These are phyloP conservation scores for Pteropus alecto DNA, from an alignment of 2,113 vertebrate species.

Conservation along the genomic window DNA sequence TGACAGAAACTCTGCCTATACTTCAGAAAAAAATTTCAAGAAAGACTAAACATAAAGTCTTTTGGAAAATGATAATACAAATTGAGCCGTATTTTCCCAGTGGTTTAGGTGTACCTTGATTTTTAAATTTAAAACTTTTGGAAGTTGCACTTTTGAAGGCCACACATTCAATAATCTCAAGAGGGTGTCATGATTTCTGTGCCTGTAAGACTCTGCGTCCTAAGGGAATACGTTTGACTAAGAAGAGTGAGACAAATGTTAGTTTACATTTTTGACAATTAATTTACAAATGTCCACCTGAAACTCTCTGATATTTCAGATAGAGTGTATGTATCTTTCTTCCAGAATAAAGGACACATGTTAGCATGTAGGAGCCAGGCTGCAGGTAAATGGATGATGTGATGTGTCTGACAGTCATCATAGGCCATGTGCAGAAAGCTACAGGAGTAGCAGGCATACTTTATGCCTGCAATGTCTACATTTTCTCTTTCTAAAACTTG, in stretches of 20 bases:
- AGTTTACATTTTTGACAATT: neutral
- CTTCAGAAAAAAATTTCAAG: constrained; percentile 37
- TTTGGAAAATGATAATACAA: constrained; percentile 32
- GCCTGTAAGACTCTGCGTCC: neutral
- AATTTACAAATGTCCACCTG: neutral
- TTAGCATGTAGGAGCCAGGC: neutral
- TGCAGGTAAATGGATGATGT: neutral
- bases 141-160: neutral
- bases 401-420: neutral
- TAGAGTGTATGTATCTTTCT: neutral
- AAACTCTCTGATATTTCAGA: neutral
- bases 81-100: constrained; percentile 12
- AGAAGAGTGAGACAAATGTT: neutral
- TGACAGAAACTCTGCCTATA: neutral
- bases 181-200: neutral
- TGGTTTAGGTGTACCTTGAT: neutral
- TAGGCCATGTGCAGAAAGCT: neutral
- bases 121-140: constrained; percentile 32
- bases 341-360: neutral
- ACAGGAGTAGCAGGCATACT: neutral
- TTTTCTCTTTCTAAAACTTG: neutral
- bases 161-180: neutral
- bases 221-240: neutral
- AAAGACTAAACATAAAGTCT: neutral
- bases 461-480: neutral